Evolutionary conservation across 53 echinoderm and acorn worm genomes (phyloP), one percentile per base, ranked within the genome.

Genomic region (Holothuria leucospilota): DNA sequence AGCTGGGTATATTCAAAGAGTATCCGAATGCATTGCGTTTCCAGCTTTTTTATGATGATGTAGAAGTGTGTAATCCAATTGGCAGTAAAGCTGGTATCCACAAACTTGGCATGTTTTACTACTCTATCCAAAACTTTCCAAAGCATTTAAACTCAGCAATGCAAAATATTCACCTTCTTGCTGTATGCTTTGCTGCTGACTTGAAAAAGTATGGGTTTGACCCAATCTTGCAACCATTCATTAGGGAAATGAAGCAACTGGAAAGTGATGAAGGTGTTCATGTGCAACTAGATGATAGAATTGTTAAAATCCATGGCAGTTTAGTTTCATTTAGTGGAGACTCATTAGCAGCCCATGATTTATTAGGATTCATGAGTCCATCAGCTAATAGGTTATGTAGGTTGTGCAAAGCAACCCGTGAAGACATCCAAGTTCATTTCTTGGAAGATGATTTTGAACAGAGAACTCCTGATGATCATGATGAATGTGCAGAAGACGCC

Each of bases 1-100:
- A 94, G 40, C 89, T 71, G 74, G 94, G 88, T 26, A 28, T 91
- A 2, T 83, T 91, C 28, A 82, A 26, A 25, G 69, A 82, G 42
- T 73, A 91, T 78, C 68, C 74, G 52, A 10, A 63, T 85, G 85
- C 85, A 25, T 59, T 90, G 51, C 41, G 92, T 26, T 65, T 88
- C 23, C 88, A 92, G 29, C 85, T 89, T 28, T 92, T 79, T 64
- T 88, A 88, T 85, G 92, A 92, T 80, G 92, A 92, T 68, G 80
- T 92, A 10, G 88, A 92, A 34, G 92, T 88, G 18, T 78, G 39
- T 1, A 92, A 92, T 34, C 88, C 91, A 20, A 18, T 88, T 39
- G 88, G 92, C 24, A 68, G 77, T 66, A 92, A 92, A 62, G 67
- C 58, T 58, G 64, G 58, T 25, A 53, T 89, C 1, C 92, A 92